Conservation (phyloP, 2,888 invertebrate species). For the Oxyteleia sp. region DNA sequence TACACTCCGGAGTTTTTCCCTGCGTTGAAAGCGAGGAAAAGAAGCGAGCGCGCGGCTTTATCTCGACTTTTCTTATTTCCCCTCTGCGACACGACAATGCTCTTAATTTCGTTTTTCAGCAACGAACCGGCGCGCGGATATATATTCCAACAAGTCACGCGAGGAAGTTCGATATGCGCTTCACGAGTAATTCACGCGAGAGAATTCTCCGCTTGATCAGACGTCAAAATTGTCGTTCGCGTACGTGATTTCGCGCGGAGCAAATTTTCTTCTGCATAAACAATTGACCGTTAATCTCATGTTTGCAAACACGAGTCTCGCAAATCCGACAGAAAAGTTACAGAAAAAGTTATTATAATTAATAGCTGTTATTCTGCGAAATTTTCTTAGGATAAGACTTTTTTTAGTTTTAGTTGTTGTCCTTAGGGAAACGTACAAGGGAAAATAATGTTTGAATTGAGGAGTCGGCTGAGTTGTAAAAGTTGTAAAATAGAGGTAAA, state of each 20-base stretch:
- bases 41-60: conserved; percentile 73
- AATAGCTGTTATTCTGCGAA: background rate
- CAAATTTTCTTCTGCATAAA: conserved; percentile 53
- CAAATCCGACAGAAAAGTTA: background rate
- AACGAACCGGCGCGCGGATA: conserved; percentile 62
- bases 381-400: background rate
- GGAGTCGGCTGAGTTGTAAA: no score
- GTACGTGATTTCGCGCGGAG: conserved; percentile 31
- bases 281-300: conserved; percentile 37
- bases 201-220: conserved; percentile 75
- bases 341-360: background rate
- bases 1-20: conserved; percentile 65
- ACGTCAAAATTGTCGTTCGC: conserved; percentile 75
- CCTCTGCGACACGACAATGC: conserved; percentile 84
- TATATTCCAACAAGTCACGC: conserved; percentile 69
- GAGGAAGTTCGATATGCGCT: conserved; percentile 67
- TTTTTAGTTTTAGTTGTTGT: background rate
- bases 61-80: conserved; percentile 85
- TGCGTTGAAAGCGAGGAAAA: conserved; percentile 42
- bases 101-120: conserved; percentile 84
- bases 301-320: background rate
- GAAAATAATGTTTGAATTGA: no score
- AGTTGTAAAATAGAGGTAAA: no score
- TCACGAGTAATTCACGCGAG: conserved; percentile 62
- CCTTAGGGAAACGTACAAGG: background rate